Conservation (phyloP, 64 coral and sea anemone genomes). For the Stylophora pistillata region DNA sequence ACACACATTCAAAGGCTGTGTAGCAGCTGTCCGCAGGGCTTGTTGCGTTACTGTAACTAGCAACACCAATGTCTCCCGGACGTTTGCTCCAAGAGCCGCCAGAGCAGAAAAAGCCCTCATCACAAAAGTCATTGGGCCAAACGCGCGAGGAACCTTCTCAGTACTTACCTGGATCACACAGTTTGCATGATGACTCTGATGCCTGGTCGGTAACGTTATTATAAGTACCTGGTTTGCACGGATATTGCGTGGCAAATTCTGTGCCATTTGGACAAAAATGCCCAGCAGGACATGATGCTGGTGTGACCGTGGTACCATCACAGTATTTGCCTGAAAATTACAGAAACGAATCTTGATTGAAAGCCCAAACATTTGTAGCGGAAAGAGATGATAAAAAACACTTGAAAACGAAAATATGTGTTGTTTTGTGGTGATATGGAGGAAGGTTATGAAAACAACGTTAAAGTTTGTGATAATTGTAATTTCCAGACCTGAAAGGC, state of each 20-base stretch:
- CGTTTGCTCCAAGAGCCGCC: constrained; percentile 83
- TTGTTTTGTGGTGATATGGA: too few relatives aligned
- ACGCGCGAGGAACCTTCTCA: constrained; percentile 73
- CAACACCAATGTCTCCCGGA: constrained; percentile 85
- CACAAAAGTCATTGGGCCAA: constrained; percentile 81
- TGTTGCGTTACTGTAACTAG: constrained; percentile 69
- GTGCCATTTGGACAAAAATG: constrained; percentile 90
- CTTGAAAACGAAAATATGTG: too few relatives aligned
- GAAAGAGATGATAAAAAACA: too few relatives aligned
- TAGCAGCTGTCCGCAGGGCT: constrained; percentile 85
- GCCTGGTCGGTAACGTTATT: constrained; percentile 87
- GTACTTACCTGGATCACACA: constrained; percentile 85
- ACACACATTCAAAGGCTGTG: constrained; percentile 86
- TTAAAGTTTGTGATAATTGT: neutral
- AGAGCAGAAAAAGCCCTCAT: constrained; percentile 90
- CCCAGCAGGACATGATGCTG: constrained; percentile 66
- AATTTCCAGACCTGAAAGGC: constrained; percentile 67
- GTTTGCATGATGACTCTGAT: constrained; percentile 61
- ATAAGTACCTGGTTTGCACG: constrained; percentile 89
- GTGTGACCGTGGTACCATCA: constrained; percentile 74
- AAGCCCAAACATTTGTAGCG: too few relatives aligned
- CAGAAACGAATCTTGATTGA: neutral
- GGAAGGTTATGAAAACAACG: neutral
- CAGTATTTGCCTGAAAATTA: constrained; percentile 81
- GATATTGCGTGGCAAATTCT: constrained; percentile 73